Evolutionary conservation across 2,797 vertebrate species (phyloP), one percentile per base, ranked within the genome.

Genomic region (Gorsachius magnificus): DNA sequence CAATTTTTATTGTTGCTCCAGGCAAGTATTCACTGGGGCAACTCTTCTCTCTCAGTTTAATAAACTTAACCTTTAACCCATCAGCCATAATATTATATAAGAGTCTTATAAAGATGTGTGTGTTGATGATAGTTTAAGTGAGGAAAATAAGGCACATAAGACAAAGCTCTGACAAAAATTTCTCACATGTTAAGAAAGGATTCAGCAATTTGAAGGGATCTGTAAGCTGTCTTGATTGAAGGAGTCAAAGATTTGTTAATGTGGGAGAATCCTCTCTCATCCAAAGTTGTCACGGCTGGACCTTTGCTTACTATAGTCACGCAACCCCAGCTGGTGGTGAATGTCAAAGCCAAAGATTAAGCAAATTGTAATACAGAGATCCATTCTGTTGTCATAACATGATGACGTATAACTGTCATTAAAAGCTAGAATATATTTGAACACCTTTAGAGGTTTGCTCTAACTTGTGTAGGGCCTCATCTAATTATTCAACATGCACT

Each of bases 11-110:
- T 89, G 11, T 87, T 92, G 53, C 79, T 77, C 33, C 71, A 92
- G 81, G 90, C 75, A 91, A 83, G 56, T 61, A 65, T 22, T 88
- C 65, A 91, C 38, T 56, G 48, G 61, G 45, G 28, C 38, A 94
- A 88, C 35, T 82, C 50, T 82, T 93, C 85, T 89, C 64, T 87
- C 68, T 88, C 56, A 88, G 46, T 86, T 94, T 91, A 97, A 92
- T 85, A 96, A 93, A 84, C 41, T 57, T 76, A 80, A 76, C 84
- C 66, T 94, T 94, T 77, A 83, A 63, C 36, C 31, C 31, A 65
- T 81, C 3, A 12, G 74, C 87, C 65, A 36, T 72, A 82, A 71
- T 92, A 66, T 50, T 72, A 83, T 6, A 14, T 57, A 66, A n/a
- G 33, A 46, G 4, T 65, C 38, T 83, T 92, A 90, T 35, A 91